Evolutionary conservation across 30 jellyfish, hydroid and myxozoan species (phyloP).

Genomic region (Hydractinia symbiolongicarpus): DNA sequence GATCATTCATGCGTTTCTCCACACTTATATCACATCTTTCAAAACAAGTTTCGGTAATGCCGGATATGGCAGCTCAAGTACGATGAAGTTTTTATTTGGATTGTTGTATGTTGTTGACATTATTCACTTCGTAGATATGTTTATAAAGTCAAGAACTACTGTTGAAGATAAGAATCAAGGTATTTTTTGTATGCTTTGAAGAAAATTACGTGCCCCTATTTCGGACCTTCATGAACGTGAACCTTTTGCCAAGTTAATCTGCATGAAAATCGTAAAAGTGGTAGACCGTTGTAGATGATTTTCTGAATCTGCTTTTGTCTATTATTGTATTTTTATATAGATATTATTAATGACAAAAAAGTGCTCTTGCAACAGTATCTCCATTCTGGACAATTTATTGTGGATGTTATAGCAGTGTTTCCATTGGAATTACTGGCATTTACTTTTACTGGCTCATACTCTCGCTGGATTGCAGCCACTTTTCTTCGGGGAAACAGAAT

Average conservation of each 20-base stretch:
- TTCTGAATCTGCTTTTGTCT: no score
- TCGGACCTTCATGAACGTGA: no score
- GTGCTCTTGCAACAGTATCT: conserved; percentile 8
- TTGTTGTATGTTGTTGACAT: conserved; percentile 48
- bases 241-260: no score
- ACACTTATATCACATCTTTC: conserved; percentile 45
- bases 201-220: no score
- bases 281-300: no score
- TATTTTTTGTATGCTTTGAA: no score
- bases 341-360: conserved; percentile 27
- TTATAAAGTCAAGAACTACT: conserved; percentile 29
- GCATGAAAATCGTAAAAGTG: no score
- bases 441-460: background rate
- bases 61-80: conserved; percentile 55
- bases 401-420: conserved; percentile 38
- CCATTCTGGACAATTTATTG: conserved; percentile 24
- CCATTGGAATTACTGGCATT: conserved; percentile 61
- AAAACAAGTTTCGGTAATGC: conserved; percentile 31
- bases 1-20: conserved; percentile 25
- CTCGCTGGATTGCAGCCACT: conserved; percentile 61
- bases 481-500: conserved; percentile 57
- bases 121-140: conserved; percentile 34
- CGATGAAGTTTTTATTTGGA: conserved; percentile 24
- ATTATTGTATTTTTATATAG: conserved; percentile 11
- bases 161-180: no score